Evolutionary conservation across 2,888 invertebrate genomes (phyloP), one percentile per base, ranked within the genome.

Genomic region (Zygogramma bicolorata): DNA sequence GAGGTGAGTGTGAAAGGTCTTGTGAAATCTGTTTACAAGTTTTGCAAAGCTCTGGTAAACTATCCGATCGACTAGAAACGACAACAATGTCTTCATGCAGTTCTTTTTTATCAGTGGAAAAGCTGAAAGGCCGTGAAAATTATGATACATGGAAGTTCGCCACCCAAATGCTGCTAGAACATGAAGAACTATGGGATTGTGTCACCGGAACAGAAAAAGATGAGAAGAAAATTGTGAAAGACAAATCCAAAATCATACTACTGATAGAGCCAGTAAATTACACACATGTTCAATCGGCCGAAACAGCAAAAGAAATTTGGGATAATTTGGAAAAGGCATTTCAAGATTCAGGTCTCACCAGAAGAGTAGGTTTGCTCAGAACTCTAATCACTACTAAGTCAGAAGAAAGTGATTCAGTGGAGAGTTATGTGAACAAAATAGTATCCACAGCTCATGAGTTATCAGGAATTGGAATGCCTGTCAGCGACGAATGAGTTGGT

Each of bases 251-350:
- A 74, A 78, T 82, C 6, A 77, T 79, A 53, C 38, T 81, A 13
- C 65, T 73, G 5, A 70, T 81, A 10, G 79, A 82, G 20, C 78
- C 79, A 3, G 66, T 78, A 10, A 79, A 79, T 65, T 81, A 80
- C 69, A 73, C 79, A 3, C 80, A 84, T 65, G 76, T 84, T 7
- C 77, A 81, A 68, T 62, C 74, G 15, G 73, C 79, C 13, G 62
- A 42, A 5, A 53, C n/a, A n/a, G n/a, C n/a, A n/a, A n/a, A n/a
- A n/a, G n/a, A n/a, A n/a, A n/a, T n/a, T n/a, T n/a, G n/a, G 66
- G 31, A 71, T 7, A 66, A 66, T 18, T 29, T 71, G 31, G 20
- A 25, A 20, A 49, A 10, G 13, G 57, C 38, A 3, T 71, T 71
- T 49, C 53, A 71, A 59, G 73, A 75, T 18, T 60, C 25, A 2